These are phyloP conservation scores for Zele albiditarsus DNA, from an alignment of 2,888 invertebrate genomes.

Conservation along the genomic window DNA sequence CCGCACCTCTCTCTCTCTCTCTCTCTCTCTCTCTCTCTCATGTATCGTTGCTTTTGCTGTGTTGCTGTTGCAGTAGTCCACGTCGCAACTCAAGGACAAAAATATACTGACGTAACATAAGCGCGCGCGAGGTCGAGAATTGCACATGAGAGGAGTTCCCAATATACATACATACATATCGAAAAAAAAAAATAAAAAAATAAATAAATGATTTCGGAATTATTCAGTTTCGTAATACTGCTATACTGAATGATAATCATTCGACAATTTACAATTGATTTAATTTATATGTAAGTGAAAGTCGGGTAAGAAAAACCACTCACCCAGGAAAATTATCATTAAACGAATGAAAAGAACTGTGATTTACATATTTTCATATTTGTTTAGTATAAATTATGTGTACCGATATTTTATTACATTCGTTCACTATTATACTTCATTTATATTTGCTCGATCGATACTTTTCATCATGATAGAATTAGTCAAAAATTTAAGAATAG, in stretches of 20 bases:
- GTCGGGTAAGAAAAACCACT: background rate
- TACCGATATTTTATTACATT: too few relatives aligned
- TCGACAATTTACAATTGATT: background rate
- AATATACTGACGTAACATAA: conserved; percentile 30
- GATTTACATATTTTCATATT: too few relatives aligned
- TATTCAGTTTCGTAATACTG: background rate
- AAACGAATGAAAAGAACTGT: too few relatives aligned
- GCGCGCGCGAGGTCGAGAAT: conserved; percentile 31
- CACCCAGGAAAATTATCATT: too few relatives aligned
- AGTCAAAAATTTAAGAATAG: too few relatives aligned
- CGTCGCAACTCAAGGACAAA: conserved; percentile 32
- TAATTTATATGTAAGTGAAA: background rate
- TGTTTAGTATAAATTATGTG: too few relatives aligned
- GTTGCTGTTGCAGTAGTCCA: conserved; percentile 15
- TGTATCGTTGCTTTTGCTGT: background rate
- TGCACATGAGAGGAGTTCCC: conserved; percentile 12
- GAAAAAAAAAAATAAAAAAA: background rate
- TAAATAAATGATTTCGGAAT: background rate
- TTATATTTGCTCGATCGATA: too few relatives aligned
- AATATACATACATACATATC: conserved; percentile 5
- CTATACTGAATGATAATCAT: background rate
- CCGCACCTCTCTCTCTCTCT: conserved; percentile 19
- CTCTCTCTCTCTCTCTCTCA: conserved; percentile 14
- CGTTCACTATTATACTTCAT: too few relatives aligned
- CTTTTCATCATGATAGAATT: too few relatives aligned